Percentiles rank a stretch among this genome's conserved stretches.
Conservation (phyloP, 2,888 invertebrate species). For the Adelphocoris suturalis region DNA sequence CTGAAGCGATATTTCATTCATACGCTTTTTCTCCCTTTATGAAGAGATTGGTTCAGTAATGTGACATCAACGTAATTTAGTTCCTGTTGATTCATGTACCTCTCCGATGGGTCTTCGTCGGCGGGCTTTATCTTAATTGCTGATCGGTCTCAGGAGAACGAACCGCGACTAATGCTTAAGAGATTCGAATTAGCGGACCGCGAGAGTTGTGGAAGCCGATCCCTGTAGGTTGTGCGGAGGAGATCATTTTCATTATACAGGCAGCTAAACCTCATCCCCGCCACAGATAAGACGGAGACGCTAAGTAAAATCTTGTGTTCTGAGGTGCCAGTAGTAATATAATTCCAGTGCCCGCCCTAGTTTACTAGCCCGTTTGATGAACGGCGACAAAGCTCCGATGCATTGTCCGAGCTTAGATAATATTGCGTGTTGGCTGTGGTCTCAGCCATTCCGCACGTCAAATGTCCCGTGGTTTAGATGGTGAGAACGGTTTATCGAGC, state of each 20-base stretch:
- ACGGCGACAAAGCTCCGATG: background rate
- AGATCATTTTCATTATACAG: constrained; percentile 55
- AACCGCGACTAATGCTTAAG: constrained; percentile 31
- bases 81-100: background rate
- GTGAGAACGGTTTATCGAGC: background rate
- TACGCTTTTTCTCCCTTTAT: background rate
- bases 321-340: constrained; percentile 66
- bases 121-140: constrained; percentile 44
- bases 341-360: constrained; percentile 49
- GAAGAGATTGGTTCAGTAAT: constrained; percentile 2
- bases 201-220: constrained; percentile 29
- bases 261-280: constrained; percentile 48
- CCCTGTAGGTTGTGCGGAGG: background rate
- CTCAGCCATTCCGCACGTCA: constrained; percentile 26
- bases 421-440: constrained; percentile 25
- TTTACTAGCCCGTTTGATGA: constrained; percentile 20
- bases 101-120: background rate
- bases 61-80: background rate
- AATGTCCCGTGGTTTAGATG: background rate
- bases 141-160: constrained; percentile 1
- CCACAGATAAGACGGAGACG: constrained; percentile 28
- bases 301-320: constrained; percentile 68
- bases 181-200: constrained; percentile 23
- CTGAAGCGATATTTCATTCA: background rate
- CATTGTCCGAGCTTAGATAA: constrained; percentile 40